A percentile compares a stretch with the other conserved stretches of the same genome.
phyloP scores from a whole-genome alignment of 2,113 vertebrate genomes.

The Condylura cristata region DNA sequence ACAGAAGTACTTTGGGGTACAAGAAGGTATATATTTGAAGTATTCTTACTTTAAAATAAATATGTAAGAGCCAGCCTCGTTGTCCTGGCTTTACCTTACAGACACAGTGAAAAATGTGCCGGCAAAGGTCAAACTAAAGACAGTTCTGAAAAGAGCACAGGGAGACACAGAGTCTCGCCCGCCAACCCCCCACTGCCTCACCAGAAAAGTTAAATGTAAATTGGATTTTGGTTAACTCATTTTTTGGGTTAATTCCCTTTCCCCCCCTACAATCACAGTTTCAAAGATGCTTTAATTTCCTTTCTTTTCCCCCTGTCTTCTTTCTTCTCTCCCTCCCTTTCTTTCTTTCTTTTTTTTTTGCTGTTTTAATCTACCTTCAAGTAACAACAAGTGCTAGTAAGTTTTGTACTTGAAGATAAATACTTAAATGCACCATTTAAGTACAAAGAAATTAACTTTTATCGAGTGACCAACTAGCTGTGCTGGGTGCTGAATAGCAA shows the following conservation, averaged over 20 bases:
- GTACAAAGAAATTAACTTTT: neutral
- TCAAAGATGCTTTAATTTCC: slow-evolving; percentile 20
- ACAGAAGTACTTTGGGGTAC: neutral
- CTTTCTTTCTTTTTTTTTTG: neutral
- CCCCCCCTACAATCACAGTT: neutral
- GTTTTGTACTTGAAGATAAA: neutral
- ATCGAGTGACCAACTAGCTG: neutral
- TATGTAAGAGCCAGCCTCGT: neutral
- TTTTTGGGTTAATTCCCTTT: neutral
- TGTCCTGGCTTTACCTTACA: neutral
- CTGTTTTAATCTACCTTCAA: neutral
- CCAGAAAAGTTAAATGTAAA: neutral
- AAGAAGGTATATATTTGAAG: slow-evolving; percentile 8
- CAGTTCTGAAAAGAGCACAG: neutral
- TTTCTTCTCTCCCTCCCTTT: neutral
- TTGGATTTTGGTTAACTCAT: slow-evolving; percentile 31
- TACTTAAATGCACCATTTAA: neutral
- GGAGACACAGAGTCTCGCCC: neutral
- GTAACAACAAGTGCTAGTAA: neutral
- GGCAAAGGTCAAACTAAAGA: slow-evolving; percentile 16
- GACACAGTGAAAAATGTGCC: neutral
- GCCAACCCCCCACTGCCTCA: neutral
- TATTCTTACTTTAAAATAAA: slow-evolving; percentile 55
- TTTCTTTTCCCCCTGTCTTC: neutral
- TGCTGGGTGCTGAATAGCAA: slow-evolving; percentile 17